Evolutionary conservation across 2,888 invertebrate genomes (phyloP).

Genomic region (Poecilus cupreus): DNA sequence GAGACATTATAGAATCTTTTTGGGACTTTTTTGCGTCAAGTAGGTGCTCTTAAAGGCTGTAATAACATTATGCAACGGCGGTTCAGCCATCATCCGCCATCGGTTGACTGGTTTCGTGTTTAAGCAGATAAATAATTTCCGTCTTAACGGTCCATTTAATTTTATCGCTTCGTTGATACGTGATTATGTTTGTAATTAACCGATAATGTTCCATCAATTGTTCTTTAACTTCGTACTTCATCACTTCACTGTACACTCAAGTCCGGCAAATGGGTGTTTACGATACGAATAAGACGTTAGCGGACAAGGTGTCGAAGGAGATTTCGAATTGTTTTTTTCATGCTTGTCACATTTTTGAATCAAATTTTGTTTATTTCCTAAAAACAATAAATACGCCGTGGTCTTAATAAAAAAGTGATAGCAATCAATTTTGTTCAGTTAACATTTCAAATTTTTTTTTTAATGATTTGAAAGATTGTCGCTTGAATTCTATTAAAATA

Average conservation of each 20-base stretch:
- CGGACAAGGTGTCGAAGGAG: too few species aligned
- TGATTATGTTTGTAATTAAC: constrained; percentile 30
- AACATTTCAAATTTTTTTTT: too few species aligned
- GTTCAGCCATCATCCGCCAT: background rate
- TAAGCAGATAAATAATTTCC: constrained; percentile 29
- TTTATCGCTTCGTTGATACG: constrained; percentile 10
- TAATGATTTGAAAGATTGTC: too few species aligned
- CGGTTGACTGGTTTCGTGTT: background rate
- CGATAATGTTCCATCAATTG: constrained; percentile 5
- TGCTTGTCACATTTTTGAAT: too few species aligned
- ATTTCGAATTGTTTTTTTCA: too few species aligned
- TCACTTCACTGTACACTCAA: background rate
- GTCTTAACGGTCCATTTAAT: constrained; percentile 27
- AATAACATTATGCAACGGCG: constrained; percentile 36
- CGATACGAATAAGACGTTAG: too few species aligned
- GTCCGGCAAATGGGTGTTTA: too few species aligned
- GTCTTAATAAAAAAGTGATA: too few species aligned
- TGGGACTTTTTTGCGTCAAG: constrained; percentile 31
- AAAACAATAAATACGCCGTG: too few species aligned
- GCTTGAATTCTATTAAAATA: too few species aligned
- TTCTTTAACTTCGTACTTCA: background rate
- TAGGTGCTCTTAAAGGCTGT: constrained; percentile 34
- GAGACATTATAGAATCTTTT: constrained; percentile 34
- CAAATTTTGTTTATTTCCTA: too few species aligned
- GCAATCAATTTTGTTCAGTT: too few species aligned